Evolutionary conservation across 2,888 invertebrate genomes (phyloP).

Genomic region (Drosophila lacicola): DNA sequence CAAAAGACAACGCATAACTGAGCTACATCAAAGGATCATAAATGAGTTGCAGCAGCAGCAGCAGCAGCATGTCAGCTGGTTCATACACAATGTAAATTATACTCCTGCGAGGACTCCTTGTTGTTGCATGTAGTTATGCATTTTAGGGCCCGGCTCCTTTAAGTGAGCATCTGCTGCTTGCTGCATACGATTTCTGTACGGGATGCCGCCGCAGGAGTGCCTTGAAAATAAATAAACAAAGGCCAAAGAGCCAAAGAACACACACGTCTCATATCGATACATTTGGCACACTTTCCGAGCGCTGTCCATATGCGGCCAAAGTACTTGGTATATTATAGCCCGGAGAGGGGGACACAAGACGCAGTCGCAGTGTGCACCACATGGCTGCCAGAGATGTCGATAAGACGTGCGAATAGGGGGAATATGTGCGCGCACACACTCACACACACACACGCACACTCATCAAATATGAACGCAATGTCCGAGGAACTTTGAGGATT

Average conservation of each 20-base stretch:
- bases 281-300: slow-evolving; percentile 56
- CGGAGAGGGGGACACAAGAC: slow-evolving; percentile 3
- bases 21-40: slow-evolving; percentile 26
- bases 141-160: slow-evolving; percentile 35
- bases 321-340: slow-evolving; percentile 2
- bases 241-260: slow-evolving; percentile 21
- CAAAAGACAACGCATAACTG: slow-evolving; percentile 13
- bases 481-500: slow-evolving; percentile 23
- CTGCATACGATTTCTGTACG: slow-evolving; percentile 26
- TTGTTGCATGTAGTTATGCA: slow-evolving; percentile 35
- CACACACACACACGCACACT: background rate
- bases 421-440: slow-evolving; percentile 36
- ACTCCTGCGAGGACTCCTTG: slow-evolving; percentile 10
- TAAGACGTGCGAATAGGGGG: slow-evolving; percentile 47
- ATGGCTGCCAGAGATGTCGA: slow-evolving; percentile 53
- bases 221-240: slow-evolving; percentile 44
- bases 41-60: slow-evolving; percentile 34
- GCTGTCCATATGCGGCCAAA: slow-evolving; percentile 40
- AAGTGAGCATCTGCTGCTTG: slow-evolving; percentile 52
- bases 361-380: slow-evolving; percentile 25
- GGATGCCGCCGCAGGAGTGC: slow-evolving; percentile 45
- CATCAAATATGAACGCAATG: slow-evolving; percentile 39
- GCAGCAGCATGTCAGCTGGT: slow-evolving; percentile 45
- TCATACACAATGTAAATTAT: slow-evolving; percentile 31
- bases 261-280: slow-evolving; percentile 49